Evolutionary conservation across 2,888 invertebrate genomes (phyloP).

Genomic region (Pyrrhia umbra): DNA sequence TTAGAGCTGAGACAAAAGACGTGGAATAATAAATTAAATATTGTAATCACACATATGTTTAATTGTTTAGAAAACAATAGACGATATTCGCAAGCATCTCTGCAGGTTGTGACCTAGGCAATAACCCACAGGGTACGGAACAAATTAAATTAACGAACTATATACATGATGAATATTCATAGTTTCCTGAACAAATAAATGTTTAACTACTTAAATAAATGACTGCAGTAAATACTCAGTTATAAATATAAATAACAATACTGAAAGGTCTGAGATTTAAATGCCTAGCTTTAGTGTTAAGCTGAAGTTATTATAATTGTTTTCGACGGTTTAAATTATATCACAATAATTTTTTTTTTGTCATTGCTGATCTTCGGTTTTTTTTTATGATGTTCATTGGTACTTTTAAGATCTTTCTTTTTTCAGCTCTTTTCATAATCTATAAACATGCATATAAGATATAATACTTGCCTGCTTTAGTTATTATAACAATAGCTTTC

Average conservation of each 20-base stretch:
- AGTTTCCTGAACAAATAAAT: slow-evolving; percentile 31
- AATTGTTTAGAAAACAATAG: slow-evolving; percentile 20
- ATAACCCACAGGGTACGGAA: slow-evolving; percentile 27
- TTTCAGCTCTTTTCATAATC: too few relatives aligned
- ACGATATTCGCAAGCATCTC: slow-evolving; percentile 23
- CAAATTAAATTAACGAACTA: slow-evolving; percentile 37
- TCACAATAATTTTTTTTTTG: too few relatives aligned
- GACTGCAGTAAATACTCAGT: slow-evolving; percentile 21
- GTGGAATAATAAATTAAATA: neutral
- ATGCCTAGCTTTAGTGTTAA: slow-evolving; percentile 1
- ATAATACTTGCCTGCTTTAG: too few relatives aligned
- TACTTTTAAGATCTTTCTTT: too few relatives aligned
- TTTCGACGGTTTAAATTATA: neutral
- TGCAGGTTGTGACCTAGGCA: slow-evolving; percentile 29
- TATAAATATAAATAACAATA: slow-evolving; percentile 1
- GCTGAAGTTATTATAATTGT: neutral
- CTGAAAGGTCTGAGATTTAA: slow-evolving; percentile 2
- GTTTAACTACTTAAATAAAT: slow-evolving; percentile 23
- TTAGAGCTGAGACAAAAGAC: neutral
- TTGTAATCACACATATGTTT: neutral
- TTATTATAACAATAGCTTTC: neutral
- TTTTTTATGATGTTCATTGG: too few relatives aligned
- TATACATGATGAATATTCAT: slow-evolving; percentile 48
- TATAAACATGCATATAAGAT: too few relatives aligned
- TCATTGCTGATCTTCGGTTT: too few relatives aligned